These are phyloP conservation scores for Idaea biselata DNA, from an alignment of 2,888 invertebrate species.

Conservation along the genomic window DNA sequence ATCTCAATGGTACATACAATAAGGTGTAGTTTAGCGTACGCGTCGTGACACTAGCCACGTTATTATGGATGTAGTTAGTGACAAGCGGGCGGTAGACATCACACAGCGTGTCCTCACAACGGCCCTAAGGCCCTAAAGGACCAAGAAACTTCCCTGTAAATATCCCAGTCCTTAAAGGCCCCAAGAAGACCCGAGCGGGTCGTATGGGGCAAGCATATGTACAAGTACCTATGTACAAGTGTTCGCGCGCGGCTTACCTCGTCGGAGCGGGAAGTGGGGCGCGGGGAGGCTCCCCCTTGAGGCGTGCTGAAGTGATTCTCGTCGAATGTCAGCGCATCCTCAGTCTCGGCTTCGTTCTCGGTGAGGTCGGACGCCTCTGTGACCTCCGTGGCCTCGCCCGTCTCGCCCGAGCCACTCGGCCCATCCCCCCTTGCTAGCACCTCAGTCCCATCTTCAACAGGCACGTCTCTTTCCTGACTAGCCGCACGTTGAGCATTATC, in stretches of 20 bases:
- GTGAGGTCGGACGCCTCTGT: constrained; percentile 35
- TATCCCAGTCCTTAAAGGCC: constrained; percentile 50
- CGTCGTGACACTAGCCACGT: constrained; percentile 10
- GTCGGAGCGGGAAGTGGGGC: constrained; percentile 40
- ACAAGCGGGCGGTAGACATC: constrained; percentile 57
- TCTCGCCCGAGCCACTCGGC: constrained; percentile 31
- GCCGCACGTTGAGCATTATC: constrained; percentile 54
- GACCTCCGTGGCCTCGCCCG: constrained; percentile 21
- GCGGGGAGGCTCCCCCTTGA: constrained; percentile 54
- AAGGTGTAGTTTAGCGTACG: constrained; percentile 7
- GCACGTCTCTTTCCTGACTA: constrained; percentile 44
- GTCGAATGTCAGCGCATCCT: constrained; percentile 64
- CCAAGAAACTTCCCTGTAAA: constrained; percentile 49
- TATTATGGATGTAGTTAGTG: constrained; percentile 40
- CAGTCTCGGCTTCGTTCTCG: constrained; percentile 30
- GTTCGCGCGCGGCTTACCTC: constrained; percentile 64
- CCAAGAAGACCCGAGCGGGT: constrained; percentile 45
- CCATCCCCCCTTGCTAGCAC: constrained; percentile 14
- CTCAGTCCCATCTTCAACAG: constrained; percentile 17
- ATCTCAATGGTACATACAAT: constrained; percentile 5
- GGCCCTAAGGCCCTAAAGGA: constrained; percentile 40
- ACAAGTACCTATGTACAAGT: constrained; percentile 24
- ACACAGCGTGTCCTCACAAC: constrained; percentile 62
- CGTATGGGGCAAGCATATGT: constrained; percentile 23
- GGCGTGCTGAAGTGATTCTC: constrained; percentile 79